Evolutionary conservation across 2,113 vertebrate genomes (phyloP).

Genomic region (Amphiprion ocellaris): DNA sequence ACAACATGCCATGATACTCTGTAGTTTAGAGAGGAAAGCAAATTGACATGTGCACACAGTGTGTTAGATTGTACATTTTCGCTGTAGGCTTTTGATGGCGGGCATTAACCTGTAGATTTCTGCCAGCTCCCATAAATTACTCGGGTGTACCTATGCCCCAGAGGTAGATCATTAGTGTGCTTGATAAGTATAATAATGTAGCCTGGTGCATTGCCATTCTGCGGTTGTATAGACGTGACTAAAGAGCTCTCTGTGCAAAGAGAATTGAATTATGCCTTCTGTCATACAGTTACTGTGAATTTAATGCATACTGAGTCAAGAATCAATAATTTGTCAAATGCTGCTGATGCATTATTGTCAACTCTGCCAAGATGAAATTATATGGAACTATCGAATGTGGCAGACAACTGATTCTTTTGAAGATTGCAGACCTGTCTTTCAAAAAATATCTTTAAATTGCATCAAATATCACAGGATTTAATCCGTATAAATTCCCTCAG

Average conservation of each 20-base stretch:
- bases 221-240: constrained; percentile 51
- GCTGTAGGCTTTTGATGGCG: constrained; percentile 67
- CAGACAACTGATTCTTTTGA: constrained; percentile 29
- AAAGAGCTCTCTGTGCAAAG: constrained; percentile 57
- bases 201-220: constrained; percentile 58
- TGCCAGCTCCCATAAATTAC: constrained; percentile 73
- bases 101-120: constrained; percentile 75
- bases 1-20: constrained; percentile 14
- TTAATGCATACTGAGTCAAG: constrained; percentile 60
- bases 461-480: constrained; percentile 48
- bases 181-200: constrained; percentile 76
- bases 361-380: constrained; percentile 48
- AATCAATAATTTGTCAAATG: constrained; percentile 74
- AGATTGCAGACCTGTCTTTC: constrained; percentile 37
- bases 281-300: constrained; percentile 68
- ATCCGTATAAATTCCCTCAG: constrained; percentile 33
- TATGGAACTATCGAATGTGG: constrained; percentile 36
- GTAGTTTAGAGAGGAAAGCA: constrained; percentile 34
- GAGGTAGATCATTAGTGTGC: constrained; percentile 77
- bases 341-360: constrained; percentile 68
- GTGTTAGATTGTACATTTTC: constrained; percentile 36
- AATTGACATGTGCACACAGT: constrained; percentile 36
- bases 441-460: constrained; percentile 45
- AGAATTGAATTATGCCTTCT: constrained; percentile 70
- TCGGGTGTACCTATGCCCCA: constrained; percentile 64